phyloP scores from a whole-genome alignment of 2,888 invertebrate species.

The Andrena marginata region DNA sequence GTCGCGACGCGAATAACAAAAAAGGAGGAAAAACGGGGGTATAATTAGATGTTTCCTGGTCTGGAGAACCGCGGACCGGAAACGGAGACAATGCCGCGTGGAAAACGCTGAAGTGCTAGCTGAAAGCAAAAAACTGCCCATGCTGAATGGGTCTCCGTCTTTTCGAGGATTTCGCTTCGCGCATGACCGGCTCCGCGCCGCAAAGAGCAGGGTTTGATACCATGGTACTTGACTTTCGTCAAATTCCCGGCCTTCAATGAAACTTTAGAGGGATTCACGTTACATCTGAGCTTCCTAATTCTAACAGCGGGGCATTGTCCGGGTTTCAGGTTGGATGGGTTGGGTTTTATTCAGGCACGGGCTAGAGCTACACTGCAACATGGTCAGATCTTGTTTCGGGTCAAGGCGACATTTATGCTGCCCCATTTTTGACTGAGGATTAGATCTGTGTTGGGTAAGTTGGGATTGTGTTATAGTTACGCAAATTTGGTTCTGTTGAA shows the following conservation, averaged over 20 bases:
- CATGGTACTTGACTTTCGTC: background rate
- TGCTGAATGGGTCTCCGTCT: background rate
- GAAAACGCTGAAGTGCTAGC: background rate
- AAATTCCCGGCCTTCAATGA: background rate
- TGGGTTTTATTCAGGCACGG: no score
- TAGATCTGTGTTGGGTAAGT: no score
- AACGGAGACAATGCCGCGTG: conserved; percentile 26
- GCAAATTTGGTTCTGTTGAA: no score
- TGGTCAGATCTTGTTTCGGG: no score
- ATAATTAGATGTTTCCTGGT: conserved; percentile 50
- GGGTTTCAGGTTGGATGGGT: no score
- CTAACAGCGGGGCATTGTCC: no score
- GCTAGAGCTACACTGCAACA: no score
- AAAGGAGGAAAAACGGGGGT: conserved; percentile 8
- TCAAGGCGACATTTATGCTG: no score
- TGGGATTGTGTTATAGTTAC: no score
- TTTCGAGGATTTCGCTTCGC: background rate
- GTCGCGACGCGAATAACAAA: conserved; percentile 21
- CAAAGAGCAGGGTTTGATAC: background rate
- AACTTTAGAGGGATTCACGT: no score
- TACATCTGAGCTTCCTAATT: no score
- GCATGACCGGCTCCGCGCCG: background rate
- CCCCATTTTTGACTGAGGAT: no score
- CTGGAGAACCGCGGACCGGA: conserved; percentile 18
- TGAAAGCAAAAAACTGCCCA: conserved; percentile 23